A percentile compares a stretch with the other conserved stretches of the same genome.
phyloP scores from a whole-genome alignment of 2,797 vertebrate species.

The Megalops cyprinoides region DNA sequence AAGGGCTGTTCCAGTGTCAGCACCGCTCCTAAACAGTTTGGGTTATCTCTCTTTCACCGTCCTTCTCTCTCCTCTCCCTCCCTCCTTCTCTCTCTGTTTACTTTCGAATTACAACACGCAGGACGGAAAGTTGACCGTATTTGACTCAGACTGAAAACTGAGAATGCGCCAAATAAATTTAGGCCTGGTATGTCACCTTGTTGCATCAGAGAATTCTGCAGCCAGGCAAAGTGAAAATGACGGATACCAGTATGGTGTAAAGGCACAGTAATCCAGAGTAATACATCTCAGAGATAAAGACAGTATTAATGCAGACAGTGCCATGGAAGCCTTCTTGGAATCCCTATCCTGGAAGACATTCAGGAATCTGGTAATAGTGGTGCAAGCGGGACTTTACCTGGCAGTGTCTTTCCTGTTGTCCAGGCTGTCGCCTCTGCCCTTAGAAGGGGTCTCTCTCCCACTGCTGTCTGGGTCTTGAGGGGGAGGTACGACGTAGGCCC shows the following conservation, averaged over 20 bases:
- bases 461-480: constrained; percentile 42
- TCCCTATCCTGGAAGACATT: neutral
- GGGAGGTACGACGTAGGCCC: neutral
- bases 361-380: neutral
- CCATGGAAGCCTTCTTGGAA: neutral
- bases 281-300: neutral
- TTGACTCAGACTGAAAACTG: constrained; percentile 11
- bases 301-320: neutral
- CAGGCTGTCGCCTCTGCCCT: constrained; percentile 45
- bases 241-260: neutral
- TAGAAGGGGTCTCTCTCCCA: constrained; percentile 38
- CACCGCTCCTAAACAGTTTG: neutral
- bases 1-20: neutral
- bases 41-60: neutral
- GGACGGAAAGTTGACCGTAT: neutral
- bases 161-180: neutral
- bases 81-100: constrained; percentile 4
- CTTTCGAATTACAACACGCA: neutral
- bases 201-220: neutral
- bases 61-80: neutral
- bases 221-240: neutral
- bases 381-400: constrained; percentile 59
- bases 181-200: neutral
- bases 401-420: constrained; percentile 65
- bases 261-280: constrained; percentile 8